These are phyloP conservation scores for Morbakka virulenta DNA, from an alignment of 30 jellyfish, hydroid and myxozoan genomes.

Conservation along the genomic window DNA sequence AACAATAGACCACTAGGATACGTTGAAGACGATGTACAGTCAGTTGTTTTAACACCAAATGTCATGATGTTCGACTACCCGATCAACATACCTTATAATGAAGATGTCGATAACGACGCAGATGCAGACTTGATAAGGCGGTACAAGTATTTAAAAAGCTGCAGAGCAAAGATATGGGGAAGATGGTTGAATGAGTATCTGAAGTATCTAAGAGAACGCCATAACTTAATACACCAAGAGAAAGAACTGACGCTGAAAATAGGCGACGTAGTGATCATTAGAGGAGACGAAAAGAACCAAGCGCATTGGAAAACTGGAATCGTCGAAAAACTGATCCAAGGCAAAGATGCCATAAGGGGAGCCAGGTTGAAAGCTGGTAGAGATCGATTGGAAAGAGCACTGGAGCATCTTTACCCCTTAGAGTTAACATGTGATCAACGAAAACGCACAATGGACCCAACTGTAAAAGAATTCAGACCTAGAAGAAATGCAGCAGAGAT, in stretches of 20 bases:
- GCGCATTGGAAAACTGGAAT: slow-evolving; percentile 49
- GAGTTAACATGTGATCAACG: slow-evolving; percentile 61
- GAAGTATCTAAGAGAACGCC: slow-evolving; percentile 60
- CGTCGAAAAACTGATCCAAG: not conserved
- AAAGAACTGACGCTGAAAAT: not conserved
- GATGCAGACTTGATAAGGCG: slow-evolving; percentile 49
- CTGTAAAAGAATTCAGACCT: not conserved
- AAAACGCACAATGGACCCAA: not conserved
- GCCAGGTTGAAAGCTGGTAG: slow-evolving; percentile 20
- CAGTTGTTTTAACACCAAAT: slow-evolving; percentile 62
- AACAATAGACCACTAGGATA: slow-evolving; percentile 70
- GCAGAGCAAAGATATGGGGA: slow-evolving; percentile 45
- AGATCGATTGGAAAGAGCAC: slow-evolving; percentile 48
- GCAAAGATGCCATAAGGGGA: slow-evolving; percentile 28
- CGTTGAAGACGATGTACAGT: slow-evolving; percentile 71
- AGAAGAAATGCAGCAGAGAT: not conserved
- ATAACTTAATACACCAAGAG: slow-evolving; percentile 40
- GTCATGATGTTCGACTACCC: slow-evolving; percentile 53
- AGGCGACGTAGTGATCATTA: slow-evolving; percentile 44
- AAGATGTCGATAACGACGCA: slow-evolving; percentile 14
- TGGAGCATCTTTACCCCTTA: slow-evolving; percentile 50
- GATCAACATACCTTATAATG: slow-evolving; percentile 8
- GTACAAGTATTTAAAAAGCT: slow-evolving; percentile 19
- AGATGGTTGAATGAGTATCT: slow-evolving; percentile 64
- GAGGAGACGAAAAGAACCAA: slow-evolving; percentile 56